These are phyloP conservation scores for Porites lutea DNA, from an alignment of 64 coral and sea anemone genomes.

Conservation along the genomic window DNA sequence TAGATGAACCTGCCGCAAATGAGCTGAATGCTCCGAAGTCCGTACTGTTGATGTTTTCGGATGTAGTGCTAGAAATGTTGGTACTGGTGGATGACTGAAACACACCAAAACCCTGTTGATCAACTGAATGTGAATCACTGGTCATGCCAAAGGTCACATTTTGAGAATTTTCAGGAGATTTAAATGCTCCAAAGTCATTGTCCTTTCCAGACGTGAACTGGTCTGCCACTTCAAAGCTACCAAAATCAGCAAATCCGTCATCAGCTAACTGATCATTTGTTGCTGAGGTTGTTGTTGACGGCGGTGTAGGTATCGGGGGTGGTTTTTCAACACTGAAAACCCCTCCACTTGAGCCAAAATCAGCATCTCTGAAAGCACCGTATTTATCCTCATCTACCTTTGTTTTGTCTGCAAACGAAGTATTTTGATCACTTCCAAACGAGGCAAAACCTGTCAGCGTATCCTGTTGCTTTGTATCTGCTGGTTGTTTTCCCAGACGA, in stretches of 20 bases:
- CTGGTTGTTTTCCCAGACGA: neutral
- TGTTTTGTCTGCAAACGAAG: neutral
- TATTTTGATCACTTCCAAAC: neutral
- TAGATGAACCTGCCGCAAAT: neutral
- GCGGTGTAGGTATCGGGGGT: neutral
- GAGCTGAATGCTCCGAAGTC: slow-evolving; percentile 14
- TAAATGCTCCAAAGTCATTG: slow-evolving; percentile 26
- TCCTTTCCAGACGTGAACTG: slow-evolving; percentile 4
- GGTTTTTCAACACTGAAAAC: slow-evolving; percentile 4
- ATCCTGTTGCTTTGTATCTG: neutral
- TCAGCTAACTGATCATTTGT: neutral
- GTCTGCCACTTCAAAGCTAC: slow-evolving; percentile 21
- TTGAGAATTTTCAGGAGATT: slow-evolving; percentile 19
- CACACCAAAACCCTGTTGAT: slow-evolving; percentile 12
- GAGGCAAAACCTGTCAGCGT: slow-evolving; percentile 9
- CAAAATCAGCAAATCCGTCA: slow-evolving; percentile 51
- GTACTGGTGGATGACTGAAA: slow-evolving; percentile 18
- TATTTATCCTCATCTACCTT: slow-evolving; percentile 15
- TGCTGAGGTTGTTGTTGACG: neutral
- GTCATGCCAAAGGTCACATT: slow-evolving; percentile 8
- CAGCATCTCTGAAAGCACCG: slow-evolving; percentile 1
- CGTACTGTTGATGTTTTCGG: neutral
- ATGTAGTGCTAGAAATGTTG: neutral
- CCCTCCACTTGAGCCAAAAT: slow-evolving; percentile 1
- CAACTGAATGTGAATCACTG: neutral